Percentiles rank a stretch among this genome's conserved stretches.
Evolutionary conservation across 2,797 vertebrate genomes (phyloP).

Genomic region (Allobates femoralis): DNA sequence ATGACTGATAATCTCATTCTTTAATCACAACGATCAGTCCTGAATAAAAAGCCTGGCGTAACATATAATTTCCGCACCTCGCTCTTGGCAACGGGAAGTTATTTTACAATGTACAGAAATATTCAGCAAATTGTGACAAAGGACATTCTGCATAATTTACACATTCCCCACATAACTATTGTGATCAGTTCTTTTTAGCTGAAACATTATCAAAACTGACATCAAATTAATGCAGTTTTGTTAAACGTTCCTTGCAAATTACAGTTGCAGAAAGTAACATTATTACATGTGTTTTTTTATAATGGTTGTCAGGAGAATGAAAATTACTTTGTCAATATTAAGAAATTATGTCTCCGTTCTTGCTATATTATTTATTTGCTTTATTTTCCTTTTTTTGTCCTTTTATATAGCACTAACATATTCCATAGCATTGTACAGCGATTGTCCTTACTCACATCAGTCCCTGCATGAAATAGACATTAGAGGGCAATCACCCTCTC

Average conservation of each 20-base stretch:
- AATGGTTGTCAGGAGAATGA: not conserved
- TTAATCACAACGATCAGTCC: not conserved
- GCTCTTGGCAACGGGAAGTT: slow-evolving; percentile 3
- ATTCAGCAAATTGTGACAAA: slow-evolving; percentile 16
- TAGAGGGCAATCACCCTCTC: too few relatives aligned
- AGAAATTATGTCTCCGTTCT: not conserved
- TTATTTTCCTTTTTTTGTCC: too few relatives aligned
- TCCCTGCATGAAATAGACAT: too few relatives aligned
- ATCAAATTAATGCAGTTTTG: not conserved
- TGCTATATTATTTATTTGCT: not conserved
- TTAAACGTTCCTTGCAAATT: not conserved
- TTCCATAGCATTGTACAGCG: not conserved
- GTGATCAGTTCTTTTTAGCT: slow-evolving; percentile 1
- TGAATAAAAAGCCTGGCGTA: not conserved
- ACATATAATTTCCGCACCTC: slow-evolving; percentile 18
- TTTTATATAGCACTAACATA: too few relatives aligned
- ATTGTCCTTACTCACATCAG: too few relatives aligned
- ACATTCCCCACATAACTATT: slow-evolving; percentile 5
- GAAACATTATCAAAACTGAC: slow-evolving; percentile 9
- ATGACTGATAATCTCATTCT: not conserved
- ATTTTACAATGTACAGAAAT: not conserved
- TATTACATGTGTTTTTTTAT: not conserved
- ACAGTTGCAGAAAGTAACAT: not conserved
- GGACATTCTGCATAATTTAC: slow-evolving; percentile 24
- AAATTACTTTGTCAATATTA: not conserved